Base-by-base conservation (phyloP, 2,888 invertebrate genomes). In the Drosophila rellima region DNA sequence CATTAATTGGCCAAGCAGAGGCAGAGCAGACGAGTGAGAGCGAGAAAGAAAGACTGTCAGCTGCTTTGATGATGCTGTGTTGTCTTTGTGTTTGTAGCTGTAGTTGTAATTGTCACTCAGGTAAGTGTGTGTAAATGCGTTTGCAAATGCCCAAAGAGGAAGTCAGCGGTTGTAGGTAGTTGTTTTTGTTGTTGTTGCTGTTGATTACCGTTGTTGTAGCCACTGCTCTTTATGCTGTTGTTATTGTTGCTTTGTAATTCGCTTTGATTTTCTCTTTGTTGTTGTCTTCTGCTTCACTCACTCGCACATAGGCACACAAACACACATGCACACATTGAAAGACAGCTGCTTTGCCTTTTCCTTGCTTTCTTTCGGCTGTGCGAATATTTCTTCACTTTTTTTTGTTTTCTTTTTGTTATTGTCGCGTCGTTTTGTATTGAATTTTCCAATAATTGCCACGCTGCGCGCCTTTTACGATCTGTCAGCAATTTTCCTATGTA, bases 371-470 rank as follows among this genome's bases (percentile, higher is more conserved):
- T 37, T 13, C 20, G 20, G 37, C 39, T 29, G 23, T 50, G 50
- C 42, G 50, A 47, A 48, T 40, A 11, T 37, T 20, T 15, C 61
- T 40, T 59, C 37, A 11, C 47, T 51, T 26, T 56, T 44, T 33
- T 33, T 45, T 47, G 15, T 33, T 33, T 59, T 57, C 23, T 23
- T 23, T 26, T 26, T 80, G 63, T 86, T 83, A 74, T 81, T 70
- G 59, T 70, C 75, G 67, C 75, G 71, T 44, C 45, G 65, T 70
- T 82, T 65, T 61, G 67, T 84, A 87, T 88, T 84, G 89, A 89
- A 84, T 84, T 84, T 84, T 83, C 89, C 78, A 67, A 45, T 70
- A 63, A 66, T 67, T 73, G 62, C 72, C 65, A 68, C 80, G 66
- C 73, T 57, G 74, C 82, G 57, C 67, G 61, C 60, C 62, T 59